Conservation (phyloP, 2,888 invertebrate genomes). For the Bhutanitis thaidina region DNA sequence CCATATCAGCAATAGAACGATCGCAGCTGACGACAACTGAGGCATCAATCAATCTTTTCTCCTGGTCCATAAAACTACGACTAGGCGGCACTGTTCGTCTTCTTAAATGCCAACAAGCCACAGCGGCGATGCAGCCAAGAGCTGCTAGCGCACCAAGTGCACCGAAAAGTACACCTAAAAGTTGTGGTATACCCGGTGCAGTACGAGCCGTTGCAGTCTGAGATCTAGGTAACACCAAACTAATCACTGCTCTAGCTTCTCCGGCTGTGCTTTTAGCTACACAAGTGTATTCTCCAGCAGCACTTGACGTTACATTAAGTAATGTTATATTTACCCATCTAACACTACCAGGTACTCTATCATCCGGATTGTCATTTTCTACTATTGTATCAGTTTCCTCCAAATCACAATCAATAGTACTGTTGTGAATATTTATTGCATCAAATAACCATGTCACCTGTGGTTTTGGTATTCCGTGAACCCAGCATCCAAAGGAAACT, state of each 20-base stretch:
- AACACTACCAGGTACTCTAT: slow-evolving; percentile 71
- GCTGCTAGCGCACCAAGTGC: slow-evolving; percentile 85
- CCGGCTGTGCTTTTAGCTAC: slow-evolving; percentile 85
- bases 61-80: slow-evolving; percentile 91
- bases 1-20: slow-evolving; percentile 84
- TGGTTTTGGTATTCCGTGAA: slow-evolving; percentile 91
- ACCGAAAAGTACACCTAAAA: slow-evolving; percentile 86
- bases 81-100: slow-evolving; percentile 84
- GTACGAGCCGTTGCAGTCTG: slow-evolving; percentile 90
- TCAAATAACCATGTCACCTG: slow-evolving; percentile 91
- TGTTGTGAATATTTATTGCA: slow-evolving; percentile 76
- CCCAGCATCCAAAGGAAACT: slow-evolving; percentile 89
- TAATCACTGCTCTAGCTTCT: slow-evolving; percentile 81
- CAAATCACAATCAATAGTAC: slow-evolving; percentile 68
- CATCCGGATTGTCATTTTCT: slow-evolving; percentile 62
- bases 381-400: slow-evolving; percentile 65
- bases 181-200: slow-evolving; percentile 86
- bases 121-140: slow-evolving; percentile 79
- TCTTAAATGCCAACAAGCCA: slow-evolving; percentile 82
- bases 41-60: slow-evolving; percentile 90
- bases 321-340: slow-evolving; percentile 91
- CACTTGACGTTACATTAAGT: slow-evolving; percentile 88
- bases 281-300: slow-evolving; percentile 93
- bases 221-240: slow-evolving; percentile 67
- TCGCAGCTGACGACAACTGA: slow-evolving; percentile 83